phyloP scores from a whole-genome alignment of 2,113 vertebrate species.

The Thymallus thymallus region DNA sequence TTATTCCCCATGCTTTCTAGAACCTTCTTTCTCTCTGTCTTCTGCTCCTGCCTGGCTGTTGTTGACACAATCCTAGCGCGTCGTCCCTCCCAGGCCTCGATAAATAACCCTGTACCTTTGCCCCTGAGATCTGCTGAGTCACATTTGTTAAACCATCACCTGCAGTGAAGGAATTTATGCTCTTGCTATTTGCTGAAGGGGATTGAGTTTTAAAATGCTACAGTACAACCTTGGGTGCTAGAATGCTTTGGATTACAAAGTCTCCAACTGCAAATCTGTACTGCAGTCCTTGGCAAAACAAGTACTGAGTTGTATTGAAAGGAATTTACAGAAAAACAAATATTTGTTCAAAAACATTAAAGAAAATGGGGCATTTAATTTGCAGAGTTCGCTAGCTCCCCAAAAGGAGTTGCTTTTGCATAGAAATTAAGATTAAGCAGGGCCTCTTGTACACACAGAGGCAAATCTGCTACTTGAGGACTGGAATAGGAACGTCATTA shows the following conservation, averaged over 20 bases:
- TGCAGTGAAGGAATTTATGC: slow-evolving; percentile 83
- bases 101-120: slow-evolving; percentile 81
- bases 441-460: not conserved
- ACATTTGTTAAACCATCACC: slow-evolving; percentile 85
- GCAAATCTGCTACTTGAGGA: too few species aligned
- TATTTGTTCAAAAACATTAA: slow-evolving; percentile 23
- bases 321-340: too few species aligned
- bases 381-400: slow-evolving; percentile 44
- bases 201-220: slow-evolving; percentile 65
- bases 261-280: too few species aligned
- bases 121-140: slow-evolving; percentile 71
- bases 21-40: slow-evolving; percentile 31
- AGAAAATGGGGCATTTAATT: slow-evolving; percentile 53
- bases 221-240: slow-evolving; percentile 46
- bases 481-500: too few species aligned
- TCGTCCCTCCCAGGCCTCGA: slow-evolving; percentile 76
- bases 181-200: slow-evolving; percentile 67
- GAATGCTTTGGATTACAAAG: slow-evolving; percentile 40
- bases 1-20: too few species aligned
- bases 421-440: slow-evolving; percentile 44
- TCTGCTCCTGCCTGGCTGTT: slow-evolving; percentile 32
- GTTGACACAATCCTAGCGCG: slow-evolving; percentile 21
- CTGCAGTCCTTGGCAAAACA: too few species aligned
- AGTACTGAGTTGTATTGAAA: too few species aligned
- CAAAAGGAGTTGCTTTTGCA: slow-evolving; percentile 35